Conservation (phyloP, 2,888 invertebrate species). For the Spatulosminthurus flaviceps region DNA sequence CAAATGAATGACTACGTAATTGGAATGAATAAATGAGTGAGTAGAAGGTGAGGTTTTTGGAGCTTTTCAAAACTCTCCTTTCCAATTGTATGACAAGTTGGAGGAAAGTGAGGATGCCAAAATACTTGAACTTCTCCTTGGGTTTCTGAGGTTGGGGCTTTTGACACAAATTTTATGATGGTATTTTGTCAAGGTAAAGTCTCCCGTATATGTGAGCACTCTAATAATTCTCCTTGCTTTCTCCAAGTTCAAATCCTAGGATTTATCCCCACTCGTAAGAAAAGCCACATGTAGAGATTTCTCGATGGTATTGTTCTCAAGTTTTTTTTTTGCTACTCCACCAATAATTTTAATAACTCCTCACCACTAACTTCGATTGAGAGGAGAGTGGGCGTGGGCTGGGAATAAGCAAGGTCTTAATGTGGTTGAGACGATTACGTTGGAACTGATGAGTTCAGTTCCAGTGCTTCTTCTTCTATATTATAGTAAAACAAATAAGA, state of each 20-base stretch:
- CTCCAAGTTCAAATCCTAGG: background rate
- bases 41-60: background rate
- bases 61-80: background rate
- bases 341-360: too few species aligned
- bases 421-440: too few species aligned
- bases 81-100: background rate
- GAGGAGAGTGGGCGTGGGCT: background rate
- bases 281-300: background rate
- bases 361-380: too few species aligned
- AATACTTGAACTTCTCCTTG: background rate
- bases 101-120: background rate
- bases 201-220: background rate
- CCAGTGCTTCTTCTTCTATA: too few species aligned
- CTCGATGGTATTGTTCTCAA: too few species aligned
- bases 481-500: too few species aligned
- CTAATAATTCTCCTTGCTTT: background rate
- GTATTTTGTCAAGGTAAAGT: constrained; percentile 2
- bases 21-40: constrained; percentile 18
- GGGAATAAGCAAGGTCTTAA: constrained; percentile 19
- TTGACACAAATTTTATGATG: constrained; percentile 14
- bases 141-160: background rate
- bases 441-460: constrained; percentile 34
- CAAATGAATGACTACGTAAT: background rate
- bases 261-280: too few species aligned
- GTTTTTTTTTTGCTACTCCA: too few species aligned